Percentiles rank a stretch among this genome's conserved stretches.
phyloP scores from a whole-genome alignment of 2,888 invertebrate species.

The Meandrusa payeni region DNA sequence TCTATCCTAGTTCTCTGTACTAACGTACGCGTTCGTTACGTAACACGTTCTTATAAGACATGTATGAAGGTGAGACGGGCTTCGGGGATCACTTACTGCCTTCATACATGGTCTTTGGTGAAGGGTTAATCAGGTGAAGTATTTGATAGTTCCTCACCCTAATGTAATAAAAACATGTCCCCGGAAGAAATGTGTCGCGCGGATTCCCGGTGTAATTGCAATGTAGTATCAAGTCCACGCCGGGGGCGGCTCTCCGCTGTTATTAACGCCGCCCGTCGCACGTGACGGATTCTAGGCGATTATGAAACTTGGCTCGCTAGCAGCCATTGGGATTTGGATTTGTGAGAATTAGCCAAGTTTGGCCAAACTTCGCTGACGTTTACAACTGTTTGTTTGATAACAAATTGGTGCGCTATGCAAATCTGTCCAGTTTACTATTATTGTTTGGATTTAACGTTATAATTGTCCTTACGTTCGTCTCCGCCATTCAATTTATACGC shows the following conservation, averaged over 20 bases:
- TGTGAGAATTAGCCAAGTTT: conserved; percentile 21
- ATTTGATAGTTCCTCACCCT: too few species aligned
- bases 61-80: too few species aligned
- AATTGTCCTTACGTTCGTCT: too few species aligned
- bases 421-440: conserved; percentile 9
- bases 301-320: conserved; percentile 22
- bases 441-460: too few species aligned
- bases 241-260: conserved; percentile 22
- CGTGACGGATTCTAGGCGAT: conserved; percentile 27
- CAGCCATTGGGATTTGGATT: conserved; percentile 20
- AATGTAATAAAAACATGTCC: too few species aligned
- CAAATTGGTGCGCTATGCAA: conserved; percentile 14
- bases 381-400: conserved; percentile 21
- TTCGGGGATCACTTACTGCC: too few species aligned
- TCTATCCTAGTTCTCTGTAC: too few species aligned
- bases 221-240: conserved; percentile 12
- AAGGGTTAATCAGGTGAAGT: too few species aligned
- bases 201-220: conserved; percentile 11
- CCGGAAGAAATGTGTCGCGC: conserved; percentile 8
- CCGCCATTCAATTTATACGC: too few species aligned
- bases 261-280: conserved; percentile 29
- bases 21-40: too few species aligned
- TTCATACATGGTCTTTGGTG: too few species aligned
- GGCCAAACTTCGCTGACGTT: conserved; percentile 15
- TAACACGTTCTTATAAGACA: too few species aligned